Evolutionary conservation across 1,140 invertebrate species (phyloP).

Genomic region (Orchestia grillus): DNA sequence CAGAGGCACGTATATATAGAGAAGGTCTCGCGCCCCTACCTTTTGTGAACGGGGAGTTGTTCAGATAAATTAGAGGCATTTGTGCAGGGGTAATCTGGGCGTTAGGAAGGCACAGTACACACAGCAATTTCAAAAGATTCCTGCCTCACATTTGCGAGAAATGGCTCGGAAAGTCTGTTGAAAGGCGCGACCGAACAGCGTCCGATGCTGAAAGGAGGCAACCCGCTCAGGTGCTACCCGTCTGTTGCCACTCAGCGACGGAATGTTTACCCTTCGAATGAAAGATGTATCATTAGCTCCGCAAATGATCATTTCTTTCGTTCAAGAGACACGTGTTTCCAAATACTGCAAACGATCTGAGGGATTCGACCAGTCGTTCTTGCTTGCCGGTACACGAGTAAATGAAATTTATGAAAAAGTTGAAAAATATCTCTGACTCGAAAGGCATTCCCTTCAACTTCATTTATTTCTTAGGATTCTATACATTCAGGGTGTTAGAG

Average conservation of each 20-base stretch:
- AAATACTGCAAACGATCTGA: background rate
- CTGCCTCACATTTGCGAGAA: background rate
- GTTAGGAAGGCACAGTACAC: conserved; percentile 28
- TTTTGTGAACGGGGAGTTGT: background rate
- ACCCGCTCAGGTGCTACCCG: background rate
- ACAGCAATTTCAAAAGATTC: background rate
- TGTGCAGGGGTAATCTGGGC: conserved; percentile 21
- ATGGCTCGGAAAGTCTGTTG: conserved; percentile 19
- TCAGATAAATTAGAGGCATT: conserved; percentile 7
- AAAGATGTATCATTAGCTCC: conserved; percentile 7
- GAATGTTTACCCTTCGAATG: background rate
- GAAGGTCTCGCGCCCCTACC: background rate
- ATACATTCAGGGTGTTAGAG: no score
- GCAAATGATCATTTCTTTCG: background rate
- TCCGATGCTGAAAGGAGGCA: background rate
- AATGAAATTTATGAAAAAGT: background rate
- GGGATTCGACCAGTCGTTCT: background rate
- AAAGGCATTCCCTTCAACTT: background rate
- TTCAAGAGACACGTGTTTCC: conserved; percentile 23
- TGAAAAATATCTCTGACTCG: background rate
- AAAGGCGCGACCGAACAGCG: conserved; percentile 3
- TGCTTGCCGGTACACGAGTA: background rate
- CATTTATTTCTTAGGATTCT: background rate
- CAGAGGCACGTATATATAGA: background rate
- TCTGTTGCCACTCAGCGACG: background rate